Evolutionary conservation across 1,140 invertebrate genomes (phyloP).

Genomic region (Ganaspis sp.): DNA sequence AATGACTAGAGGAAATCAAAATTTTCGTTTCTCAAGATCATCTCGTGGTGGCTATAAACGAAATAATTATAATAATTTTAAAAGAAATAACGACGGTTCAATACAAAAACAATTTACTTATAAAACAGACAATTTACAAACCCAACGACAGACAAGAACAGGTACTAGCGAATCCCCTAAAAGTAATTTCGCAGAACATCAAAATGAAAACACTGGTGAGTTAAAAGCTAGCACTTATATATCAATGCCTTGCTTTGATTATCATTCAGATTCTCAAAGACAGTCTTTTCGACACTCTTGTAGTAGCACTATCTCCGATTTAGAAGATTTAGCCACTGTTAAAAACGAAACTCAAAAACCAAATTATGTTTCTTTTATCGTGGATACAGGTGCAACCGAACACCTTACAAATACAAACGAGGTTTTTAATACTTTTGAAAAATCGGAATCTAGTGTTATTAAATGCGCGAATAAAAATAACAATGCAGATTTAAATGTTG

Average conservation of each 20-base stretch:
- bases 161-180: background rate
- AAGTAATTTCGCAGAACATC: background rate
- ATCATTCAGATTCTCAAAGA: background rate
- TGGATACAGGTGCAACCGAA: slow-evolving; percentile 32
- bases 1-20: background rate
- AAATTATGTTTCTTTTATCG: background rate
- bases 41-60: background rate
- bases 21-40: background rate
- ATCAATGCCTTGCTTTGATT: too few species aligned
- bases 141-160: background rate
- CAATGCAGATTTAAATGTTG: slow-evolving; percentile 13
- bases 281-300: background rate
- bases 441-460: background rate
- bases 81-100: background rate
- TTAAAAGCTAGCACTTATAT: background rate
- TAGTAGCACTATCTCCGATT: background rate
- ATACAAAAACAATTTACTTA: background rate
- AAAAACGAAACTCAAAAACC: slow-evolving; percentile 4
- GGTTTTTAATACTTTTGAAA: slow-evolving; percentile 6
- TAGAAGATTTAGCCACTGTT: background rate
- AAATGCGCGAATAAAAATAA: slow-evolving; percentile 37
- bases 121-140: background rate
- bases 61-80: background rate
- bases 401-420: slow-evolving; percentile 28
- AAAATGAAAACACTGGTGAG: background rate